Conservation (phyloP, 2,113 vertebrate species). For the Mola mola region DNA sequence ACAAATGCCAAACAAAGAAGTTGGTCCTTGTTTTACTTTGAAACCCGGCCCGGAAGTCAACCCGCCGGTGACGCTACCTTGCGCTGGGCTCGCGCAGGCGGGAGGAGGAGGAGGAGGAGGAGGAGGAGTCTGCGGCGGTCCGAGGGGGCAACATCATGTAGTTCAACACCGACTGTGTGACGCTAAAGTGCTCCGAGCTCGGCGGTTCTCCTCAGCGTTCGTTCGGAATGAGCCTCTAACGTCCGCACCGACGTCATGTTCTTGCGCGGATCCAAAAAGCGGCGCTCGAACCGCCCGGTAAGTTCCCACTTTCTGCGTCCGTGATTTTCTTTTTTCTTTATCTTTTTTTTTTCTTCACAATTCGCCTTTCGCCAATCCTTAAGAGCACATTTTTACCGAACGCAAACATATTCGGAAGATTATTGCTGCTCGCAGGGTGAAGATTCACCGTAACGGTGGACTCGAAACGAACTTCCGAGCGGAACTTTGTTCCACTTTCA, state of each 20-base stretch:
- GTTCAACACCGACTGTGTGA: constrained; percentile 14
- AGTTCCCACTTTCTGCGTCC: constrained; percentile 48
- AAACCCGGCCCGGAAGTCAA: constrained; percentile 11
- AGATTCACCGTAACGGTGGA: not conserved
- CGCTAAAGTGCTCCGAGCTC: not conserved
- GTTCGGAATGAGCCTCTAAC: constrained; percentile 6
- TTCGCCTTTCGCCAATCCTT: not conserved
- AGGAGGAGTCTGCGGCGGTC: constrained; percentile 20
- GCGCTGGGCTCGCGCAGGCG: not conserved
- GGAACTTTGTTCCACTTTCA: constrained; percentile 54
- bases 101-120: constrained; percentile 31
- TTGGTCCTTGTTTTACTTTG: constrained; percentile 38
- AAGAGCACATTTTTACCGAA: not conserved
- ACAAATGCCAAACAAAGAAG: not conserved
- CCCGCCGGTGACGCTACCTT: not conserved
- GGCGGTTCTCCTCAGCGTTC: too few species aligned
- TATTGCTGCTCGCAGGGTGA: too few species aligned
- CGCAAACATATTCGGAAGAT: too few species aligned
- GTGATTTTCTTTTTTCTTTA: too few species aligned
- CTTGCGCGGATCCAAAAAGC: constrained; percentile 82
- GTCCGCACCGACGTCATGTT: constrained; percentile 72
- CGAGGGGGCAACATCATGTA: constrained; percentile 44
- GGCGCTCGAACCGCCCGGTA: constrained; percentile 80
- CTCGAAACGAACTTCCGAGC: constrained; percentile 16
- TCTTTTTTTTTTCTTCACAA: too few species aligned